phyloP scores from a whole-genome alignment of 2,113 vertebrate species.

The Ceratotherium simum region DNA sequence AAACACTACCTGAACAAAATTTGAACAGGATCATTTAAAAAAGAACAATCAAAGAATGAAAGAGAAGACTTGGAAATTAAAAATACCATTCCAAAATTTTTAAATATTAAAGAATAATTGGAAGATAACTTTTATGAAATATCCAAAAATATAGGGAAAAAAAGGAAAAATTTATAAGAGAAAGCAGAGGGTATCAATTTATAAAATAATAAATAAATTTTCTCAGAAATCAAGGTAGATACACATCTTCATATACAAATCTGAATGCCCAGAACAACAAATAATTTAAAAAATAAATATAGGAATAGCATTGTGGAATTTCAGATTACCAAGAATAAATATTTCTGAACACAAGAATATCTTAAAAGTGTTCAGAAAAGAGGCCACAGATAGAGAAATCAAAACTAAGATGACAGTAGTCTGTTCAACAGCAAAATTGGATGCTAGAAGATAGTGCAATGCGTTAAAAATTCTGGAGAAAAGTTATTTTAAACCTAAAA shows the following conservation, averaged over 20 bases:
- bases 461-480: background rate
- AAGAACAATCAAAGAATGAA: background rate
- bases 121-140: background rate
- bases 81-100: background rate
- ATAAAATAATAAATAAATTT: slow-evolving; percentile 33
- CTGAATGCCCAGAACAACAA: background rate
- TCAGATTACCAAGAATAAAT: slow-evolving; percentile 12
- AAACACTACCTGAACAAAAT: background rate
- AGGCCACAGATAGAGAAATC: background rate
- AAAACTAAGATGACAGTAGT: background rate
- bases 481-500: background rate
- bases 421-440: slow-evolving; percentile 16
- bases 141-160: background rate
- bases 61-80: background rate
- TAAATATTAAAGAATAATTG: background rate
- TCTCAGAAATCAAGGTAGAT: background rate
- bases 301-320: background rate
- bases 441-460: background rate
- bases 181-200: background rate
- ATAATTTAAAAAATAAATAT: background rate
- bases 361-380: background rate
- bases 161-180: background rate
- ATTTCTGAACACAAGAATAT: background rate
- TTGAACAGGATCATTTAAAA: background rate
- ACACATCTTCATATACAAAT: background rate